A percentile compares a stretch with the other conserved stretches of the same genome.
Evolutionary conservation across 2,113 vertebrate species (phyloP).

Genomic region (Neoarius graeffei): DNA sequence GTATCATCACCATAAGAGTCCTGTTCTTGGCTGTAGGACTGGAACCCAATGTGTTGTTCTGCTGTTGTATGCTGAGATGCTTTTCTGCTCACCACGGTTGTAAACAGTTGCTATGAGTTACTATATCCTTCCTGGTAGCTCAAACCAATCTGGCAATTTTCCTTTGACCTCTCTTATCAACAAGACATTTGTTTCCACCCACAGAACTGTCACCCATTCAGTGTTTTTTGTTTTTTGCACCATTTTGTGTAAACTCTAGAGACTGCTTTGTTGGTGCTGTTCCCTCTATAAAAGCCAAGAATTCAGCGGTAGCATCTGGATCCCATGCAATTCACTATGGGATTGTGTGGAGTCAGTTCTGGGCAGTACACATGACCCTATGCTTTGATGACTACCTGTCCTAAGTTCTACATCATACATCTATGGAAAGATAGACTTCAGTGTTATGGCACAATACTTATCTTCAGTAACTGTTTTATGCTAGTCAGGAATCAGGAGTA

Average conservation of each 20-base stretch:
- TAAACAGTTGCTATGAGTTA: too few species aligned
- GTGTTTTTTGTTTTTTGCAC: too few species aligned
- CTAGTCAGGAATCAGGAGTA: not conserved
- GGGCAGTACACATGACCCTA: not conserved
- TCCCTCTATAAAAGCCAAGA: slow-evolving; percentile 27
- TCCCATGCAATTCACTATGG: slow-evolving; percentile 22
- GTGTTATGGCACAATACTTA: not conserved
- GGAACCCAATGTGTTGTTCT: too few species aligned
- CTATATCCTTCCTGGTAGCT: too few species aligned
- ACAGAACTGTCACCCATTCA: too few species aligned
- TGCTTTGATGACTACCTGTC: not conserved
- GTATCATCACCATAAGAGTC: too few species aligned
- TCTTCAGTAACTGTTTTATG: not conserved
- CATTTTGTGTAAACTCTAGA: too few species aligned
- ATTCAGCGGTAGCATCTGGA: slow-evolving; percentile 33
- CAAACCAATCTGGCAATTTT: too few species aligned
- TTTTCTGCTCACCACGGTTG: too few species aligned
- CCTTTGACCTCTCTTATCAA: too few species aligned
- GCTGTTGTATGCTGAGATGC: too few species aligned
- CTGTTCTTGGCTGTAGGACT: too few species aligned
- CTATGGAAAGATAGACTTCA: not conserved
- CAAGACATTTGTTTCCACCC: not conserved
- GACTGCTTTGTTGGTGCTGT: slow-evolving; percentile 21
- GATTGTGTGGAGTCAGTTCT: not conserved
- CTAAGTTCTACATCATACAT: not conserved